phyloP scores from a whole-genome alignment of 2,113 vertebrate species.

The Struthidea cinerea region DNA sequence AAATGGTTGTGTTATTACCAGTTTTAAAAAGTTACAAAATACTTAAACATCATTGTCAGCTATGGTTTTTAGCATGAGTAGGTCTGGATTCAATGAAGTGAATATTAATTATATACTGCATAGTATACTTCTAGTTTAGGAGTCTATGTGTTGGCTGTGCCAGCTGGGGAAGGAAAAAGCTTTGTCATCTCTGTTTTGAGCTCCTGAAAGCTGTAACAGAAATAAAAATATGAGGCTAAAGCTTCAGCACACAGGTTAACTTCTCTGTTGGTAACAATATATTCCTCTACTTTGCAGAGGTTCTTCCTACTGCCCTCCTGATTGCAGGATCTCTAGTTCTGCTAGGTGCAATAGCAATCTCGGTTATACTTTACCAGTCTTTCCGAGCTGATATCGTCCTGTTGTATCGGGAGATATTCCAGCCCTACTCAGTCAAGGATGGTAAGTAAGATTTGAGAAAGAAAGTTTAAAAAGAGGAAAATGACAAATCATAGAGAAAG shows the following conservation, averaged over 20 bases:
- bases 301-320: neutral
- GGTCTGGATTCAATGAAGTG: neutral
- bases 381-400: conserved; percentile 63
- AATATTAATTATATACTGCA: neutral
- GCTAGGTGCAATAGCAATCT: conserved; percentile 13
- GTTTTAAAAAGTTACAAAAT: neutral
- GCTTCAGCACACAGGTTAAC: rapidly evolving
- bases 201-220: neutral
- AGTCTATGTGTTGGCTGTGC: neutral
- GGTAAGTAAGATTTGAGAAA: conserved; percentile 61
- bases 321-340: conserved; percentile 44
- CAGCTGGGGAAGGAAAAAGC: neutral
- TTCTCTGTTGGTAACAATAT: neutral
- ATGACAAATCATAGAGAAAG: neutral
- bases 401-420: conserved; percentile 54
- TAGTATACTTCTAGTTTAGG: neutral
- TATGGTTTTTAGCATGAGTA: neutral
- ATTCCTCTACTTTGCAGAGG: conserved; percentile 31
- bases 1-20: neutral
- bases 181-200: neutral
- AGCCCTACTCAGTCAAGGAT: conserved; percentile 23
- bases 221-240: neutral
- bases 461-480: neutral
- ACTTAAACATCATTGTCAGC: neutral
- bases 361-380: conserved; percentile 43